phyloP scores from a whole-genome alignment of 2,888 invertebrate genomes.

The Hypselothyrea guttata region DNA sequence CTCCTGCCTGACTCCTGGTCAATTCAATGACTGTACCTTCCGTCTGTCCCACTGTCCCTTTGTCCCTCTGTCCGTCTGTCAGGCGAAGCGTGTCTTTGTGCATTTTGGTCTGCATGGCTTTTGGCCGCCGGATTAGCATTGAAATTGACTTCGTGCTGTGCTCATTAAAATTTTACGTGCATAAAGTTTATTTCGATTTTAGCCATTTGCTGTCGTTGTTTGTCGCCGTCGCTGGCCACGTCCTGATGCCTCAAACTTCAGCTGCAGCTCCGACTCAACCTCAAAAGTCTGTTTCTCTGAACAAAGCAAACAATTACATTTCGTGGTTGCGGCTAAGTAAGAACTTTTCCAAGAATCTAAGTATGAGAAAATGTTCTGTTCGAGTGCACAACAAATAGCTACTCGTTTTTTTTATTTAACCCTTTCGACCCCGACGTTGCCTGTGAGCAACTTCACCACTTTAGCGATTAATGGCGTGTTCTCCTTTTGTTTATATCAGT shows the following conservation, averaged over 20 bases:
- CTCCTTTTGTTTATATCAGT: too few relatives aligned
- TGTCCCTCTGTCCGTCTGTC: slow-evolving; percentile 10
- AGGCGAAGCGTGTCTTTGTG: slow-evolving; percentile 29
- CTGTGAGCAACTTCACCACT: too few relatives aligned
- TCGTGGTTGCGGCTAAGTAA: slow-evolving; percentile 52
- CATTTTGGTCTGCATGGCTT: slow-evolving; percentile 26
- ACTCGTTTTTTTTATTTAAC: slow-evolving; percentile 38
- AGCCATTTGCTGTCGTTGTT: slow-evolving; percentile 17
- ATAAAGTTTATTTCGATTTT: slow-evolving; percentile 75
- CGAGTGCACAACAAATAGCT: slow-evolving; percentile 35
- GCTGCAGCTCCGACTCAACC: slow-evolving; percentile 17
- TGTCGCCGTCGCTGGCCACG: slow-evolving; percentile 46
- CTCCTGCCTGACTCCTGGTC: slow-evolving; percentile 53
- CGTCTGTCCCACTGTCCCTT: slow-evolving; percentile 6
- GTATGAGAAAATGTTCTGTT: slow-evolving; percentile 34
- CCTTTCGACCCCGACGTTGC: too few relatives aligned
- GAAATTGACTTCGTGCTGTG: slow-evolving; percentile 77
- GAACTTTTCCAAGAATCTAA: slow-evolving; percentile 40
- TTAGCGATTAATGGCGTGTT: too few relatives aligned
- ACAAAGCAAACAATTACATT: slow-evolving; percentile 62
- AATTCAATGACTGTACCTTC: slow-evolving; percentile 27
- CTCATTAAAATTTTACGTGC: slow-evolving; percentile 78
- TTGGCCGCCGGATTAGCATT: slow-evolving; percentile 75
- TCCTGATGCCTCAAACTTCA: slow-evolving; percentile 50
- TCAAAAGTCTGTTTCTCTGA: slow-evolving; percentile 20